Evolutionary conservation across 2,888 invertebrate species (phyloP).

Genomic region (Callosobruchus maculatus): DNA sequence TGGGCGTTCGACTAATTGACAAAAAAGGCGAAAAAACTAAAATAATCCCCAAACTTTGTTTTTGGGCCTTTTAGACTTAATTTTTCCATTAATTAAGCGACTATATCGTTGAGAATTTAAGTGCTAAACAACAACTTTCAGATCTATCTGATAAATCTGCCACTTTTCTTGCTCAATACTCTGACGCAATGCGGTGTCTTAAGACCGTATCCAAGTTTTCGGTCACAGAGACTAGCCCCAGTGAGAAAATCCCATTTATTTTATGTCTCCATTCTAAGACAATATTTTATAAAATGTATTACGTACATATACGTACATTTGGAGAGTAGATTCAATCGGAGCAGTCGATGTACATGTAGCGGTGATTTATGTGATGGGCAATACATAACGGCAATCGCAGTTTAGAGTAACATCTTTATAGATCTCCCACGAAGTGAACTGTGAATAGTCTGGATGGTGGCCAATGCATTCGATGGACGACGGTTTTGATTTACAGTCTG

Average conservation of each 20-base stretch:
- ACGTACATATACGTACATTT: not conserved
- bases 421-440: constrained; percentile 37
- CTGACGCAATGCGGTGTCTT: too few species aligned
- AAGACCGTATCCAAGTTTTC: not conserved
- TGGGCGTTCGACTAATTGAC: too few species aligned
- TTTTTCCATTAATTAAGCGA: too few species aligned
- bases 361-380: constrained; percentile 17
- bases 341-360: not conserved
- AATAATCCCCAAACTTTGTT: too few species aligned
- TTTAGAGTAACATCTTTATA: constrained; percentile 22
- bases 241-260: not conserved
- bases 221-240: not conserved
- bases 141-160: too few species aligned
- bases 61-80: too few species aligned
- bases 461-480: constrained; percentile 40
- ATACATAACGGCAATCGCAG: constrained; percentile 19
- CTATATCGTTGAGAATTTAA: too few species aligned
- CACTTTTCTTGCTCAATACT: too few species aligned
- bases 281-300: not conserved
- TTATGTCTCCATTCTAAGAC: not conserved
- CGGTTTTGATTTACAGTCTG: not conserved
- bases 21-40: too few species aligned
- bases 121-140: too few species aligned
- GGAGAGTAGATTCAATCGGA: not conserved
- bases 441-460: constrained; percentile 43